Evolutionary conservation across 2,113 vertebrate species (phyloP), one percentile per base, ranked within the genome.

Genomic region (Bombycilla garrulus): DNA sequence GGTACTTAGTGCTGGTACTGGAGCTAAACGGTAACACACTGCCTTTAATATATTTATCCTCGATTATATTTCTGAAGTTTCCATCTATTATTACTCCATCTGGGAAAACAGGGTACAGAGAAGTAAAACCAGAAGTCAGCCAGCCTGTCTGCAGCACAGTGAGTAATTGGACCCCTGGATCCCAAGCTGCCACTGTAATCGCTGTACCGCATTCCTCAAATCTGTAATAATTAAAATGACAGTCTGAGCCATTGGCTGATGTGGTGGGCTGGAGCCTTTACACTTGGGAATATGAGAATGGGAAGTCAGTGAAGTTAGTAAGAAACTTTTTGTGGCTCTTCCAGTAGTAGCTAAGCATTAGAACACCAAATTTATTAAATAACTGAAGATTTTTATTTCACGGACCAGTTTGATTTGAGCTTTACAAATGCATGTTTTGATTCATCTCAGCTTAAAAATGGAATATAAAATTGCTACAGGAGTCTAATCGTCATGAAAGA

Each of bases 71-170:
- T 77, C 42, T 92, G 86, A 92, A 90, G 60, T 88, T 92, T 92
- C 53, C 44, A 64, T 92, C 80, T 92, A 45, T 90, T 94, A 80
- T 77, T 94, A 57, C 40, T 91, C 69, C 40, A 50, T 83, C 53
- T 88, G 86, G 77, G 83, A 93, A 93, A 86, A 81, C 29, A 67
- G 56, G 56, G 20, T 89, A 60, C 19, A 48, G 56, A 57, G 81
- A 86, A 81, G 65, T 71, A 94, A 96, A 97, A 64, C 42, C 72
- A 92, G 82, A 95, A 94, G 76, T 95, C 92, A 95, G 88, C 65
- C 66, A 81, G 91, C 64, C 79, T 77, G 92, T 90, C 88, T 94
- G 90, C 80, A 62, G 79, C 76, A 33, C 70, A 62, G 64, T 5
- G 3, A 93, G 74, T 96, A 95, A 90, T 93, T 93, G 82, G 85